These are phyloP conservation scores for Cydia pomonella DNA, from an alignment of 1,140 invertebrate species.

Conservation along the genomic window DNA sequence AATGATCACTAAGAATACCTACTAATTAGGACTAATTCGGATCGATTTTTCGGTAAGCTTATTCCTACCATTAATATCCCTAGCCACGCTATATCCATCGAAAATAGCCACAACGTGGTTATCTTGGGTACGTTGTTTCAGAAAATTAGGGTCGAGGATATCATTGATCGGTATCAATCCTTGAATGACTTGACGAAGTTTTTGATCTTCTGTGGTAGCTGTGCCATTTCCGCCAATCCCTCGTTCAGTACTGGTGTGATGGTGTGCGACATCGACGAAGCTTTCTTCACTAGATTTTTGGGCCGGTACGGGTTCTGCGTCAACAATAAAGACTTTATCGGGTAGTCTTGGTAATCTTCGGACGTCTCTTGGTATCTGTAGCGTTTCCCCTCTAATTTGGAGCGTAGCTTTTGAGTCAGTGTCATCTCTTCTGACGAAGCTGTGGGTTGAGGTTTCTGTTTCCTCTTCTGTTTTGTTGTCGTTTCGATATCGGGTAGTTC, in stretches of 20 bases:
- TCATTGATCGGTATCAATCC: constrained; percentile 48
- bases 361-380: constrained; percentile 63
- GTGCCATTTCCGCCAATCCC: constrained; percentile 63
- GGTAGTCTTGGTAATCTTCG: constrained; percentile 65
- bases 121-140: constrained; percentile 43
- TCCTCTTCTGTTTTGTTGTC: constrained; percentile 36
- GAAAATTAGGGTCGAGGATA: constrained; percentile 35
- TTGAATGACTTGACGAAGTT: constrained; percentile 65
- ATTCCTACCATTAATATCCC: constrained; percentile 69
- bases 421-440: constrained; percentile 54
- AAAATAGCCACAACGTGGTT: constrained; percentile 64
- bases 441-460: constrained; percentile 47
- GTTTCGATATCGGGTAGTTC: constrained; percentile 44
- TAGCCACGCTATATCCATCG: constrained; percentile 74
- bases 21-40: constrained; percentile 46
- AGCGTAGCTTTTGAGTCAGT: constrained; percentile 62
- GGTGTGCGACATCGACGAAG: constrained; percentile 55
- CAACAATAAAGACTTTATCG: constrained; percentile 46
- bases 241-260: constrained; percentile 67
- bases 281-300: constrained; percentile 61
- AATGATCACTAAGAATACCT: background rate
- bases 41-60: constrained; percentile 63
- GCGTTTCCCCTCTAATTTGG: constrained; percentile 62
- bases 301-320: constrained; percentile 50
- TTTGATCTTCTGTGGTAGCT: constrained; percentile 68